phyloP scores from a whole-genome alignment of 2,888 invertebrate genomes.

The Opisthograptis luteolata region DNA sequence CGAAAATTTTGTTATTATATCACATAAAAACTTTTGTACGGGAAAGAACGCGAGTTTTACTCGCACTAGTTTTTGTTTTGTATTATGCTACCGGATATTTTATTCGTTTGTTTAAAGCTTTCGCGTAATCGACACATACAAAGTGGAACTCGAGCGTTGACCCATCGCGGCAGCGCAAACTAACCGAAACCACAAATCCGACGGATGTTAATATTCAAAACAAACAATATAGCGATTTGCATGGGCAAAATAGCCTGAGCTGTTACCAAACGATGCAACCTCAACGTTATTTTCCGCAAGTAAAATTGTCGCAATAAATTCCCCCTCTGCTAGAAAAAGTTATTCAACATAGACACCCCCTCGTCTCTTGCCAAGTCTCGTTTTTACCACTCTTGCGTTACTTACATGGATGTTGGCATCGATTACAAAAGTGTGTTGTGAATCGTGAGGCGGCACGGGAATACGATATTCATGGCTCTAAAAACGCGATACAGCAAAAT shows the following conservation, averaged over 20 bases:
- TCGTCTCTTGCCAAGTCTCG: constrained; percentile 47
- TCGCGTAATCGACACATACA: constrained; percentile 9
- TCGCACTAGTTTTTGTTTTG: too few species aligned
- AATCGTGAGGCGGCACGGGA: background rate
- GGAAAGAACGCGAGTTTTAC: too few species aligned
- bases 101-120: constrained; percentile 11
- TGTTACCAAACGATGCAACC: background rate
- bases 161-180: constrained; percentile 32
- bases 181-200: constrained; percentile 46
- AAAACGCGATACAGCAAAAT: background rate
- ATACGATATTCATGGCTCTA: background rate
- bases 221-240: constrained; percentile 52
- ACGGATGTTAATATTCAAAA: constrained; percentile 48
- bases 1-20: too few species aligned
- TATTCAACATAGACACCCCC: constrained; percentile 48
- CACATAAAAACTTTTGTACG: too few species aligned
- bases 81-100: too few species aligned
- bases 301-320: constrained; percentile 68
- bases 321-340: constrained; percentile 69
- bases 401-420: constrained; percentile 3
- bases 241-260: constrained; percentile 45
- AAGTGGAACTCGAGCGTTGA: constrained; percentile 23
- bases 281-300: constrained; percentile 41
- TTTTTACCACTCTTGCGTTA: constrained; percentile 10
- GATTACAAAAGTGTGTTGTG: background rate